A percentile compares a stretch with the other conserved stretches of the same genome.
Conservation (phyloP, 2,113 vertebrate species). For the Todiramphus saurophagus region DNA sequence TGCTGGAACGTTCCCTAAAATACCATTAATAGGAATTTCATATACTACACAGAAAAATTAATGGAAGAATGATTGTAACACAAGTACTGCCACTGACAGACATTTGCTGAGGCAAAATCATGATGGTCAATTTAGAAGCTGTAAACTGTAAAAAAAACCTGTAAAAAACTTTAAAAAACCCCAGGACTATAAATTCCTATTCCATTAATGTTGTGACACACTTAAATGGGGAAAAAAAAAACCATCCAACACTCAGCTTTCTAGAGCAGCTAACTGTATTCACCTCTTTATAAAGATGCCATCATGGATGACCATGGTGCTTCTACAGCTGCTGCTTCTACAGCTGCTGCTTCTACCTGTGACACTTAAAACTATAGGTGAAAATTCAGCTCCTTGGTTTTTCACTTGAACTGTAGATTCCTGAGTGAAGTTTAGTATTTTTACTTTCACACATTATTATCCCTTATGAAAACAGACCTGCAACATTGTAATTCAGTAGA, state of each 20-base stretch:
- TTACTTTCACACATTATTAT: not conserved
- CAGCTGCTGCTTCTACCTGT: not conserved
- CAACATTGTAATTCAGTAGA: not conserved
- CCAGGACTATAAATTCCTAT: not conserved
- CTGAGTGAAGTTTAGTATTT: not conserved
- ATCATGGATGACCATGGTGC: not conserved
- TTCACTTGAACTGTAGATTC: not conserved
- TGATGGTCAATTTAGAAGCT: not conserved
- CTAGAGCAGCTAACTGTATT: not conserved
- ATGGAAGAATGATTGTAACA: not conserved
- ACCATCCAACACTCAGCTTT: not conserved
- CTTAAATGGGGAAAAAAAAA: not conserved
- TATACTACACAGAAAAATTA: not conserved
- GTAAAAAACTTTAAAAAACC: too few species aligned
- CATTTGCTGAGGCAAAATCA: not conserved
- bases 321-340: not conserved
- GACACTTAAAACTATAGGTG: not conserved
- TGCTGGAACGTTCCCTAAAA: not conserved
- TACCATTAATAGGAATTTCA: not conserved
- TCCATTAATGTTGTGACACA: not conserved
- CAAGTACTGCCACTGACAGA: not conserved
- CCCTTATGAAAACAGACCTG: not conserved
- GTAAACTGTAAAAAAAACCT: not conserved
- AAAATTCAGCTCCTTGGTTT: not conserved
- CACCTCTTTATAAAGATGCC: not conserved